Evolutionary conservation across 2,888 invertebrate genomes (phyloP).

Genomic region (Bruchidius siliquastri): DNA sequence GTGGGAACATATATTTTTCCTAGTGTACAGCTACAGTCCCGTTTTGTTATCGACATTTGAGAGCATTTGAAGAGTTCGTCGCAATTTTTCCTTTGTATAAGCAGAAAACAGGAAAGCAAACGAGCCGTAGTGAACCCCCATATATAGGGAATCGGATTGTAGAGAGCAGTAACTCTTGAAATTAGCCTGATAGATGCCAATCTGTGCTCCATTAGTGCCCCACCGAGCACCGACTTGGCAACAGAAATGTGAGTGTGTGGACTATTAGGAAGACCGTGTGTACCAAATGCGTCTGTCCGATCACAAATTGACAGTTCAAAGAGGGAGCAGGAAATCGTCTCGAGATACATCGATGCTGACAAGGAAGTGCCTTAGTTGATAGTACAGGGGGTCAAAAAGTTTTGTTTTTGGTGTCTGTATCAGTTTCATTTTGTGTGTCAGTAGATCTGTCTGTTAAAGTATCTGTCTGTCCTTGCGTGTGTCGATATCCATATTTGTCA

Average conservation of each 20-base stretch:
- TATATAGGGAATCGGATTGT: not conserved
- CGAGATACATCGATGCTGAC: not conserved
- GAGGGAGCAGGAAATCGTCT: not conserved
- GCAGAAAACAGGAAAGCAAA: not conserved
- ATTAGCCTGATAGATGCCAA: not conserved
- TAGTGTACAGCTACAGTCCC: not conserved
- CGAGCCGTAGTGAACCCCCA: not conserved
- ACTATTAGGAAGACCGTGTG: not conserved
- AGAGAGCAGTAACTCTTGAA: not conserved
- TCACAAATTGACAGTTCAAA: not conserved
- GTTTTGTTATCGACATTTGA: not conserved
- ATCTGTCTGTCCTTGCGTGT: too few relatives aligned
- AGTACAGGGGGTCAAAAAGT: not conserved
- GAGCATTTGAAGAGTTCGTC: not conserved
- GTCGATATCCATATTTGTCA: too few relatives aligned
- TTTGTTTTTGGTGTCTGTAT: too few relatives aligned
- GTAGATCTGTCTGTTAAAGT: too few relatives aligned
- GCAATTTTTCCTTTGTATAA: not conserved
- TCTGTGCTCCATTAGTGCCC: not conserved
- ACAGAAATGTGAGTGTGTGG: not conserved
- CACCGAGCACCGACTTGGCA: not conserved
- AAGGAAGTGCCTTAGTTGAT: not conserved
- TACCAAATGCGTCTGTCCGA: not conserved
- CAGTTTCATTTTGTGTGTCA: too few relatives aligned
- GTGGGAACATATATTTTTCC: not conserved